phyloP scores from a whole-genome alignment of 2,888 invertebrate genomes.

The Hecatera dysodea region DNA sequence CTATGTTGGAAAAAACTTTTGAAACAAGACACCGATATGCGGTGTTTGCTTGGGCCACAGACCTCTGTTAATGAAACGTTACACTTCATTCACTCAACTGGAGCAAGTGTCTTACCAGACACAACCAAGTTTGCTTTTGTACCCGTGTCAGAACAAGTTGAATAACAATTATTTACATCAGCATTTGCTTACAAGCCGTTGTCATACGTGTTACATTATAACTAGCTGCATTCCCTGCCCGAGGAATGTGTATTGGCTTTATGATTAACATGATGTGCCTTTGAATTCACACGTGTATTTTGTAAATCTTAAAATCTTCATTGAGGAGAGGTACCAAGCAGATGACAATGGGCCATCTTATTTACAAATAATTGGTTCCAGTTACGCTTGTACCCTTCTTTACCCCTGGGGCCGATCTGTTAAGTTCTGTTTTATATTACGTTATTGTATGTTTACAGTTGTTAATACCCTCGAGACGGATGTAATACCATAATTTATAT shows the following conservation, averaged over 20 bases:
- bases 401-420: conserved; percentile 84
- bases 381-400: conserved; percentile 64
- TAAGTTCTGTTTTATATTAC: conserved; percentile 76
- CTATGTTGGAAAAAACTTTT: conserved; percentile 81
- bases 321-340: conserved; percentile 29
- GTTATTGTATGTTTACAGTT: conserved; percentile 76
- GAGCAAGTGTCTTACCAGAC: conserved; percentile 74
- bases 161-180: conserved; percentile 51
- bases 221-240: conserved; percentile 41
- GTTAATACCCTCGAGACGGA: conserved; percentile 82
- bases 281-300: conserved; percentile 51
- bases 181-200: conserved; percentile 43
- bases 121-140: conserved; percentile 67
- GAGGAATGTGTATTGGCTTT: conserved; percentile 46
- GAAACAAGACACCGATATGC: conserved; percentile 86
- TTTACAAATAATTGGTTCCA: conserved; percentile 69
- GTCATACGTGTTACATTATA: conserved; percentile 53
- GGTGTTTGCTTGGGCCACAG: conserved; percentile 81
- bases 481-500: conserved; percentile 86
- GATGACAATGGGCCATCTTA: conserved; percentile 48
- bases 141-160: conserved; percentile 49
- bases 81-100: conserved; percentile 85
- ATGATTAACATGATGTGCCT: conserved; percentile 55
- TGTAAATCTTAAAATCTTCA: conserved; percentile 50
- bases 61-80: conserved; percentile 85